Conservation (phyloP, 2,113 vertebrate genomes). For the Erythrocercus mccallii region DNA sequence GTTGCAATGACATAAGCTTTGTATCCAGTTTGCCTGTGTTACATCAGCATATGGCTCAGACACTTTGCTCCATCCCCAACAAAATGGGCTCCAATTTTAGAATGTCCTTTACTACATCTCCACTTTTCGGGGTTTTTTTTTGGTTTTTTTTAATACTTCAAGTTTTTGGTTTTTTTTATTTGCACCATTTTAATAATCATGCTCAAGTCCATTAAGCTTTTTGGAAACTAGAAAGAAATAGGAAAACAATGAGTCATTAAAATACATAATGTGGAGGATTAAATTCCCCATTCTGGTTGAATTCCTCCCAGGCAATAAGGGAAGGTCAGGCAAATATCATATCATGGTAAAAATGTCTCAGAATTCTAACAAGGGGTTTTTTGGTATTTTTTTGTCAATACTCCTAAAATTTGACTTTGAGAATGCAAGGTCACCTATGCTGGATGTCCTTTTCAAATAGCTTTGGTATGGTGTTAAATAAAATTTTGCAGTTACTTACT, state of each 20-base stretch:
- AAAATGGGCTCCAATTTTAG: slow-evolving; percentile 36
- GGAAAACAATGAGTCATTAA: slow-evolving; percentile 30
- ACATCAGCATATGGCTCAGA: slow-evolving; percentile 23
- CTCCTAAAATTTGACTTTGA: neutral
- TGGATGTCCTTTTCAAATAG: neutral
- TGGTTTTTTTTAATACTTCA: neutral
- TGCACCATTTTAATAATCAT: neutral
- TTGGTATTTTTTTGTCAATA: neutral
- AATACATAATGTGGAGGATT: neutral
- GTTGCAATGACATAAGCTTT: neutral
- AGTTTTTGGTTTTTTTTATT: neutral
- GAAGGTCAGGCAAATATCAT: neutral
- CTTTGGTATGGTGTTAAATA: neutral
- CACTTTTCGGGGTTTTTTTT: neutral
- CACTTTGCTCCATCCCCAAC: neutral
- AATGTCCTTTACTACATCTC: neutral
- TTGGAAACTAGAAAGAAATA: neutral
- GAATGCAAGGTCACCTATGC: neutral
- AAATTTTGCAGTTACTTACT: neutral
- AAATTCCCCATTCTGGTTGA: neutral
- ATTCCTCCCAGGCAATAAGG: neutral
- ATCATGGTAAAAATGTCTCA: neutral
- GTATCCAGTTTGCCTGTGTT: neutral
- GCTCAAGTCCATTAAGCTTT: neutral
- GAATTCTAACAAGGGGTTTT: neutral